phyloP scores from a whole-genome alignment of 2,888 invertebrate genomes.

The Colostygia pectinataria region DNA sequence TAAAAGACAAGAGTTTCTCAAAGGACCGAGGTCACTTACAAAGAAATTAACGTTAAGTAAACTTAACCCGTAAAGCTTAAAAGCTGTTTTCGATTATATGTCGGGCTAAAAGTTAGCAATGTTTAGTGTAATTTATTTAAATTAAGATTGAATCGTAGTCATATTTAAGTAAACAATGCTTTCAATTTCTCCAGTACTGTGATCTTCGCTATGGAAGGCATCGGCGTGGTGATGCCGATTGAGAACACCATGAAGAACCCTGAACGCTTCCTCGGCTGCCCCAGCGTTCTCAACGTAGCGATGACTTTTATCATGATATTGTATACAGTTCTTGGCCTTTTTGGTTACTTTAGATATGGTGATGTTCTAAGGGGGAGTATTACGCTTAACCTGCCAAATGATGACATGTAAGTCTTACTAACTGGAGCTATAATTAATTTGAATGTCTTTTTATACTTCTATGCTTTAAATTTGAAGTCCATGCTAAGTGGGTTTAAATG shows the following conservation, averaged over 20 bases:
- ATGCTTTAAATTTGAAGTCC: too few relatives aligned
- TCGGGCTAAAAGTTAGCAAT: too few relatives aligned
- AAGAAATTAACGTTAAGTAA: too few relatives aligned
- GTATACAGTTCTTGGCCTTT: constrained; percentile 92
- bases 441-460: too few relatives aligned
- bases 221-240: constrained; percentile 95
- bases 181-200: constrained; percentile 86
- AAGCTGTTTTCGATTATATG: too few relatives aligned
- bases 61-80: too few relatives aligned
- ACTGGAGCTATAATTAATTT: too few relatives aligned
- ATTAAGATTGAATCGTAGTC: too few relatives aligned
- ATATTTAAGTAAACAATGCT: neutral
- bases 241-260: constrained; percentile 95
- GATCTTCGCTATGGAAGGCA: constrained; percentile 98
- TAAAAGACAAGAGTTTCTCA: too few relatives aligned
- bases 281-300: constrained; percentile 92
- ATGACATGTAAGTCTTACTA: constrained; percentile 82
- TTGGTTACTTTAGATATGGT: constrained; percentile 94
- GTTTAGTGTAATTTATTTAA: too few relatives aligned
- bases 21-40: too few relatives aligned
- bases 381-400: constrained; percentile 90
- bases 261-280: constrained; percentile 90
- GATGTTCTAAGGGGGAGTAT: constrained; percentile 87
- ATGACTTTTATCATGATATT: constrained; percentile 91
- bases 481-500: too few relatives aligned